Evolutionary conservation across 2,797 vertebrate genomes (phyloP), one percentile per base, ranked within the genome.

Genomic region (Austrolebias charrua): DNA sequence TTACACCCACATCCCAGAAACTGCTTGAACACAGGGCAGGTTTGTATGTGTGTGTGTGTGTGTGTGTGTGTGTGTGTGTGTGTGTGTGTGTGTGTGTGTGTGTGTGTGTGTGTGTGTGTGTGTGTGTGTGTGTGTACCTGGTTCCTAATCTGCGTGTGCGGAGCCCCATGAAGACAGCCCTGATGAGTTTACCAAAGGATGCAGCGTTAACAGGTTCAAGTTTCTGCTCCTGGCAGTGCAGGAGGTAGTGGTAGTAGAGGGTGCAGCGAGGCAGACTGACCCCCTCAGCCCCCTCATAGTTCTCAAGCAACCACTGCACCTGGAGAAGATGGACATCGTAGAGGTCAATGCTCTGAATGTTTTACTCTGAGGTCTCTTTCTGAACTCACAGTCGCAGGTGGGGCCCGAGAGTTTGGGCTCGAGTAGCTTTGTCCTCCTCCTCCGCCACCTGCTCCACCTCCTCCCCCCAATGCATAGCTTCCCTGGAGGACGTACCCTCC

Each of bases 211-310:
- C 95, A 0, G 95, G 95, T 66, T 98, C 95, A 58, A 96, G 91
- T 79, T 97, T 96, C 85, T 95, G 95, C 75, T 96, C 95, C 89
- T 96, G 95, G 82, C 95, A 96, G 89, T 98, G 96, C 77, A 96
- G 91, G 80, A 98, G 89, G 82, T 97, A 98, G 85, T 98, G 96
- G 89, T 95, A 96, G 89, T 97, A 98, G 11, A 98, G 95, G 47
- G 95, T 96, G 88, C 94, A 96, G 73, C 96, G 94, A 0, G 96
- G 96, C 51, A 98, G 90, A 71, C 95, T 96, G 82, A 97, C 96
- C 0, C 96, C 96, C 87, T 98, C 96, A 0, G 96, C 95, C 0
- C 95, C 95, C 88, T 98, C 95, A 0, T 98, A 98, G 88, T 98
- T 98, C 47, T 98, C 96, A 79, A 94, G 88, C 62, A 98, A 88